Evolutionary conservation across 2,797 vertebrate genomes (phyloP).

Genomic region (Myripristis murdjan): DNA sequence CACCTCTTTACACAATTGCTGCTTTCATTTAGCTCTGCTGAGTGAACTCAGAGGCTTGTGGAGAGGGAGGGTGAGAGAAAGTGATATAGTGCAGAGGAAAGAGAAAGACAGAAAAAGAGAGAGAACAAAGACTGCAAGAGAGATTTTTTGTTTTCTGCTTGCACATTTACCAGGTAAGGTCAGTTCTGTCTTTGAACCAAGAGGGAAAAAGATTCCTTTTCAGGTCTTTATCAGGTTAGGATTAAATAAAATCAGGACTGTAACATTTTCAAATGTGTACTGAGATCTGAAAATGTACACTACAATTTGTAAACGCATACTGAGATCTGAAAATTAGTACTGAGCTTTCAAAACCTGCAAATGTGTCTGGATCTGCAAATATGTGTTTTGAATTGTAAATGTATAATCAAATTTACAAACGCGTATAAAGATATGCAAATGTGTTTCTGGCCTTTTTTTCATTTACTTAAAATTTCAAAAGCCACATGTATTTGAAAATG

Average conservation of each 20-base stretch:
- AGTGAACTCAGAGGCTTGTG: neutral
- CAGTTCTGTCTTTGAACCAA: neutral
- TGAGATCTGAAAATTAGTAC: too few species aligned
- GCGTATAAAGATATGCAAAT: too few species aligned
- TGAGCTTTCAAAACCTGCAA: too few species aligned
- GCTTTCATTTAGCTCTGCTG: neutral
- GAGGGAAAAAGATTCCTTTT: neutral
- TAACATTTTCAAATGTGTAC: too few species aligned
- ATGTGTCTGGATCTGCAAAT: neutral
- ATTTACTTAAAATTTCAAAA: too few species aligned
- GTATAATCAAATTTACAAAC: too few species aligned
- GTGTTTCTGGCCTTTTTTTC: too few species aligned
- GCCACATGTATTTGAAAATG: too few species aligned
- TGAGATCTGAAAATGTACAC: too few species aligned
- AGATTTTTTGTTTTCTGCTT: neutral
- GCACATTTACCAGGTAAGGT: neutral
- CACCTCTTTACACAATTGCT: constrained; percentile 1
- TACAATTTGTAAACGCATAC: too few species aligned
- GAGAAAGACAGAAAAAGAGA: neutral
- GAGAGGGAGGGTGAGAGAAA: neutral
- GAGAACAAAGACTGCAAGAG: neutral
- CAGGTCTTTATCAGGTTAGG: neutral
- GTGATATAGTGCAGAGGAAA: neutral
- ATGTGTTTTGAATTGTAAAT: too few species aligned
- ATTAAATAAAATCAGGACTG: too few species aligned